Percentiles rank a stretch among this genome's conserved stretches.
These are phyloP conservation scores for Drosophila busckii DNA, from an alignment of 1,140 invertebrate genomes.

Conservation along the genomic window DNA sequence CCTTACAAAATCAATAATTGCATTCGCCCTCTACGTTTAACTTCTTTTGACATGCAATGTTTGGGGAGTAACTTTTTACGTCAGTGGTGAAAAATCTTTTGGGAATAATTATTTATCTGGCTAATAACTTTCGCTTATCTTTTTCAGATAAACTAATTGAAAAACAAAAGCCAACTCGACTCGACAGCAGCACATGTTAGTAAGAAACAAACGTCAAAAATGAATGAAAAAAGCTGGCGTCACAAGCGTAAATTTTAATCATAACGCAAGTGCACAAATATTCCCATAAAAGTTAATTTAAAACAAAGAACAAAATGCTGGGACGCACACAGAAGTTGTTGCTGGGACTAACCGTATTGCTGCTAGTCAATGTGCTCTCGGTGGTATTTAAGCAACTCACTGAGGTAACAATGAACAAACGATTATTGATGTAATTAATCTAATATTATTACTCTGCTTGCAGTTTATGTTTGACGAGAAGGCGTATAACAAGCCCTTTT, in stretches of 20 bases:
- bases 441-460: slow-evolving; percentile 46
- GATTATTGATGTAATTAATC: background rate
- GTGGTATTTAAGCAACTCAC: slow-evolving; percentile 91
- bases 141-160: slow-evolving; percentile 2
- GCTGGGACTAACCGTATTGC: slow-evolving; percentile 86
- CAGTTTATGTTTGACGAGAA: slow-evolving; percentile 91
- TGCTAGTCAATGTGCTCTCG: slow-evolving; percentile 93
- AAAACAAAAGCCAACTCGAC: background rate
- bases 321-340: slow-evolving; percentile 84
- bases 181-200: no score
- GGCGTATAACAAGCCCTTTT: slow-evolving; percentile 91
- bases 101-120: no score
- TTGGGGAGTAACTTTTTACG: no score
- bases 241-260: slow-evolving; percentile 60
- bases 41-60: no score
- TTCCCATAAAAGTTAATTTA: background rate
- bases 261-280: slow-evolving; percentile 15
- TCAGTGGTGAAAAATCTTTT: no score
- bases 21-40: no score
- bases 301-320: slow-evolving; percentile 36
- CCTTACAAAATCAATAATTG: no score
- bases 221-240: slow-evolving; percentile 61
- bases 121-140: no score
- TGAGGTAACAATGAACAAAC: no score
- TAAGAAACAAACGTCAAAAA: slow-evolving; percentile 42